Evolutionary conservation across 2,113 vertebrate genomes (phyloP).

Genomic region (Tragulus kanchil): DNA sequence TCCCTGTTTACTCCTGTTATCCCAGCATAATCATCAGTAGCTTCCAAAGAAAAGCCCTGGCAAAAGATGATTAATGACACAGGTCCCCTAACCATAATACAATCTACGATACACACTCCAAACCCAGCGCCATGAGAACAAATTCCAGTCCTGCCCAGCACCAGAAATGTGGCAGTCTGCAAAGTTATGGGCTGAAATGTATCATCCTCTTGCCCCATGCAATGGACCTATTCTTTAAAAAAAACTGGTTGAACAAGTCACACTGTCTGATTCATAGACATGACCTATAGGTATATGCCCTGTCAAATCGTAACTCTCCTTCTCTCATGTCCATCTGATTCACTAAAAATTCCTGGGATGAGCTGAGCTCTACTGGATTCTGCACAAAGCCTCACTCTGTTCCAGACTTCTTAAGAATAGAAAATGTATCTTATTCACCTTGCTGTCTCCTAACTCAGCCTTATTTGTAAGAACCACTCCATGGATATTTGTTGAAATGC

Average conservation of each 20-base stretch:
- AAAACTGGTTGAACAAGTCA: neutral
- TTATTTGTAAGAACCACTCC: conserved; percentile 33
- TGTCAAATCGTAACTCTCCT: neutral
- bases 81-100: neutral
- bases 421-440: conserved; percentile 11
- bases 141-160: conserved; percentile 16
- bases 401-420: neutral
- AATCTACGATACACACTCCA: neutral
- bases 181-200: neutral
- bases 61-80: neutral
- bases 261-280: neutral
- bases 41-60: neutral
- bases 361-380: neutral
- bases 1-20: neutral
- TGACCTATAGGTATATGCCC: neutral
- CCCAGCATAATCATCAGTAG: conserved; percentile 1
- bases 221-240: neutral
- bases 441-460: neutral
- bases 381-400: neutral
- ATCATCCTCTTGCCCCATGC: neutral
- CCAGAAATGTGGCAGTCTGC: neutral
- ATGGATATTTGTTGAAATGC: conserved; percentile 39
- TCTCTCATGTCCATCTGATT: neutral
- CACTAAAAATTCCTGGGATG: neutral
- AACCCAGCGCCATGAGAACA: neutral